Evolutionary conservation across 1,140 invertebrate species (phyloP), one percentile per base, ranked within the genome.

Genomic region (Asobara japonica): DNA sequence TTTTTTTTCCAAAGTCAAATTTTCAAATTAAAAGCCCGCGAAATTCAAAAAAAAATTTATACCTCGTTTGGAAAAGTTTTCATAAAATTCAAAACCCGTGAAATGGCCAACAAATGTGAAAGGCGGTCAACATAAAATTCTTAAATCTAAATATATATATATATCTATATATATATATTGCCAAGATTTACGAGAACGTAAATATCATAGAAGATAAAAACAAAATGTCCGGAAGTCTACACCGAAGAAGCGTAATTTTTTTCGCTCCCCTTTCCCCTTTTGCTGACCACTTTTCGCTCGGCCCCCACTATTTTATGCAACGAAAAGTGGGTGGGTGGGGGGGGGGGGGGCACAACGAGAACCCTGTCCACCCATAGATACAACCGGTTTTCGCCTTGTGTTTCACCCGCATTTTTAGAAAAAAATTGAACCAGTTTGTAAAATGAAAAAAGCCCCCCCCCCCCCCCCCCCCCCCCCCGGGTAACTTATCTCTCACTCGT

Each of bases 361-460:
- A 31, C 45, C 69, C 27, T 71, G 38, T 70, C 74, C 73, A 65
- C 51, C 74, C 76, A 78, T 79, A 83, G 78, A 82, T 76, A 82
- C 79, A 86, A 87, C 85, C 86, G 86, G 86, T 86, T 87, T 84
- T 75, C 62, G 29, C 81, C 81, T 78, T 81, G 79, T 78, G 82
- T 80, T 85, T 86, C 82, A 84, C 83, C 82, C 84, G 85, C 84
- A 72, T 86, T 86, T 87, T 86, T 82, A 79, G 84, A 81, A 87
- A 86, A 87, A 87, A 87, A 86, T 86, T 86, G 85, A 87, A 87
- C 86, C 86, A 86, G 86, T 87, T 87, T 87, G 82, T 84, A 85
- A 84, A 86, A 86, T 82, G 82, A 86, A 87, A 86, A 87, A 87
- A 86, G 80, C 80, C 80, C 27, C 30, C 38, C 68, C 41, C 38